These are phyloP conservation scores for Pediacus dermestoides DNA, from an alignment of 2,888 invertebrate species.

Conservation along the genomic window DNA sequence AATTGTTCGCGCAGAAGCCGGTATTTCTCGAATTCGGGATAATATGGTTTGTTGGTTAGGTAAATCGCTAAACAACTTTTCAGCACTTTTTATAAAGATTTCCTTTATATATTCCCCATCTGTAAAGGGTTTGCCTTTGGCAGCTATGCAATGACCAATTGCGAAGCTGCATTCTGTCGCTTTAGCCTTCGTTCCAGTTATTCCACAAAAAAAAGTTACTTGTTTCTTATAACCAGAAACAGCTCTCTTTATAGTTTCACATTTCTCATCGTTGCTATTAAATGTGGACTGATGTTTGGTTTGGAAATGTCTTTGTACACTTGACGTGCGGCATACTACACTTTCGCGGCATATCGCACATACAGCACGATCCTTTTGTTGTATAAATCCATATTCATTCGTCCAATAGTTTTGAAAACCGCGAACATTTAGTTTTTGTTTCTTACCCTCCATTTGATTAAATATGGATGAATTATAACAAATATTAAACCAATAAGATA, in stretches of 20 bases:
- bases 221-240: conserved; percentile 8
- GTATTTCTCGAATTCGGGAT: conserved; percentile 19
- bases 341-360: conserved; percentile 8
- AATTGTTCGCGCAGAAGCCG: conserved; percentile 19
- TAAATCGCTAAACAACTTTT: conserved; percentile 27
- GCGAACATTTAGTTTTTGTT: conserved; percentile 8
- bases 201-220: conserved; percentile 8
- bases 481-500: conserved; percentile 7
- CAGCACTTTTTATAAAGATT: conserved; percentile 15
- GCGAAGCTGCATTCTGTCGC: conserved; percentile 17
- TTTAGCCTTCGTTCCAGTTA: conserved; percentile 8
- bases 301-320: conserved; percentile 10
- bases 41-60: conserved; percentile 17
- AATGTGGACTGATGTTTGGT: conserved; percentile 8
- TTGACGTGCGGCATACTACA: conserved; percentile 8
- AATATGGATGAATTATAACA: conserved; percentile 8
- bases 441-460: conserved; percentile 8
- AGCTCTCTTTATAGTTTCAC: conserved; percentile 10
- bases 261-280: conserved; percentile 9
- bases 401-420: conserved; percentile 7
- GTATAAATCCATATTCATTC: conserved; percentile 8
- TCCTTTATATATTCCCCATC: conserved; percentile 23
- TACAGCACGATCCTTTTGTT: conserved; percentile 8
- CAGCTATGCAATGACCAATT: conserved; percentile 21
- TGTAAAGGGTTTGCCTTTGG: conserved; percentile 22